Evolutionary conservation across 2,888 invertebrate genomes (phyloP), one percentile per base, ranked within the genome.

Genomic region (Idaea straminata): DNA sequence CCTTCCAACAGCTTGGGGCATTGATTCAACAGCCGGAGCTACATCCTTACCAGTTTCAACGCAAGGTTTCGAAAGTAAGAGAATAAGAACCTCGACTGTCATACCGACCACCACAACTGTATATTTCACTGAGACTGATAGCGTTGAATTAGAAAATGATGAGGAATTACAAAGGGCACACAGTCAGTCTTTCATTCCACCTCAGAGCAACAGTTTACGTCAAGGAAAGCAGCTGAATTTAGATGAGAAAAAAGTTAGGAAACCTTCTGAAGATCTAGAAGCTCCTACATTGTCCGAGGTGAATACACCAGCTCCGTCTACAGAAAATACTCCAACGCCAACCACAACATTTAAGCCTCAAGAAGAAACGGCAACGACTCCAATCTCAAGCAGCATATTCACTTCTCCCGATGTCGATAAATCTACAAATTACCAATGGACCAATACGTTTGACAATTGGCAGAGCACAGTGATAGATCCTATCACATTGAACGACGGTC

Each of bases 391-490:
- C 57, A 84, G 80, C 66, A 73, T 86, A 61, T 92, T 90, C 66
- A 92, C 92, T 38, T 88, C 89, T 1, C 87, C 91, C 0, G 92
- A 88, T 60, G 81, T 73, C 61, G 89, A 89, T 0, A 90, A 85
- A 66, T 83, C 92, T 2, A 95, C 87, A 3, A 85, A 83, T 81
- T 75, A 95, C 87, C 75, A 94, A 88, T 86, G 92, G 90, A 83
- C 90, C 1, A 91, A 83, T 59, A 87, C 85, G 57, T 91, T 83
- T 64, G 89, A 89, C 38, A 88, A 95, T 61, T 95, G 95, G 95
- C 94, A 95, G 64, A 95, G 95, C 62, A 95, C 96, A 0, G 94
- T 95, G 10, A 94, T 96, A 6, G 96, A 96, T 82, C 96, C 97
- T 0, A 92, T 95, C 38, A 94, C 95, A 35, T 94, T 96, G 15